phyloP scores from a whole-genome alignment of 2,113 vertebrate genomes.

The Albula goreensis region DNA sequence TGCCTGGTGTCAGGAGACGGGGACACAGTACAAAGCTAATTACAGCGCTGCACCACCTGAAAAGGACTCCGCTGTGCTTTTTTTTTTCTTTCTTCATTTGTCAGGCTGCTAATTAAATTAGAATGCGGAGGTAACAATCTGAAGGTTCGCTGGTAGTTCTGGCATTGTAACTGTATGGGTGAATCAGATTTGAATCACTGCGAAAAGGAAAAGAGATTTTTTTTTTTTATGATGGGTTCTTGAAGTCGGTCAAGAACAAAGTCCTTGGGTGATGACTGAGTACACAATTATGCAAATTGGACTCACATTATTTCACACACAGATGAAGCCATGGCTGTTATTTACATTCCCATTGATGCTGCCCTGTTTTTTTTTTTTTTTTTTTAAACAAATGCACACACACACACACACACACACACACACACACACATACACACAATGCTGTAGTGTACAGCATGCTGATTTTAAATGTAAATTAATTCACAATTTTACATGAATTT shows the following conservation, averaged over 20 bases:
- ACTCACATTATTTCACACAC: not conserved
- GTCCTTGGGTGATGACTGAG: not conserved
- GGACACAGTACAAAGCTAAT: constrained; percentile 25
- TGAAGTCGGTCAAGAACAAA: not conserved
- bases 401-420: not conserved
- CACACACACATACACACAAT: not conserved
- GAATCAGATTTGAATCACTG: too few relatives aligned
- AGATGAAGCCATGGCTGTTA: too few relatives aligned
- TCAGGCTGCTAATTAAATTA: constrained; percentile 38
- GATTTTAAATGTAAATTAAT: not conserved
- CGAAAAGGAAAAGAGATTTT: not conserved
- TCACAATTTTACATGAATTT: not conserved
- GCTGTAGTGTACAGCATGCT: not conserved
- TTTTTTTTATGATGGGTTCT: not conserved
- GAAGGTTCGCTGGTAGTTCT: constrained; percentile 27
- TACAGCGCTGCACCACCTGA: constrained; percentile 18
- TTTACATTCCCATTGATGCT: too few relatives aligned
- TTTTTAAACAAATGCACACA: not conserved
- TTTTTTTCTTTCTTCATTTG: constrained; percentile 41
- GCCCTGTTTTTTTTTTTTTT: too few relatives aligned
- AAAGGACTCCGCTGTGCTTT: constrained; percentile 33
- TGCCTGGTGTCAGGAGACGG: not conserved
- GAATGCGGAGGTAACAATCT: constrained; percentile 38
- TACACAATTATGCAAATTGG: not conserved
- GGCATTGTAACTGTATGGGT: constrained; percentile 32